phyloP scores from a whole-genome alignment of 2,888 invertebrate genomes.

The Dynastes maya region DNA sequence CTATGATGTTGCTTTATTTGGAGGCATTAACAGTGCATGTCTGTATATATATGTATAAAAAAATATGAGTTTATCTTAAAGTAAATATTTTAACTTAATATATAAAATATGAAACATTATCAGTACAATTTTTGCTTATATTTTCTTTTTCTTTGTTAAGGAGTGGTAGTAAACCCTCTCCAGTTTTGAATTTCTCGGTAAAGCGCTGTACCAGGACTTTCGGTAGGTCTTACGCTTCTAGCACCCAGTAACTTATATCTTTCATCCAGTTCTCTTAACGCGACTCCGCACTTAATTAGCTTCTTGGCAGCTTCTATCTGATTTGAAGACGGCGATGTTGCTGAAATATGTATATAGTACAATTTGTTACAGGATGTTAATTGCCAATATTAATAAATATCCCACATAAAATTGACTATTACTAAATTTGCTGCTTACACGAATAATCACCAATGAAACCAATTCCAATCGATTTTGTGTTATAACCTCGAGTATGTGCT shows the following conservation, averaged over 20 bases:
- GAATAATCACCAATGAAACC: conserved; percentile 66
- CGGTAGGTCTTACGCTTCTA: conserved; percentile 71
- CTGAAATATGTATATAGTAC: background rate
- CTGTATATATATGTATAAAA: too few species aligned
- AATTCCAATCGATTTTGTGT: conserved; percentile 72
- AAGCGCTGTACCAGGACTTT: conserved; percentile 74
- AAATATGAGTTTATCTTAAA: too few species aligned
- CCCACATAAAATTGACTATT: too few species aligned
- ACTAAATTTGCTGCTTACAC: background rate
- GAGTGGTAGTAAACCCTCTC: conserved; percentile 57
- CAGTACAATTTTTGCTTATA: too few species aligned
- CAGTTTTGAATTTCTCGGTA: conserved; percentile 72
- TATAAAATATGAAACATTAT: too few species aligned
- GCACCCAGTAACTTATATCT: conserved; percentile 74
- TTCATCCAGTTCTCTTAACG: conserved; percentile 68
- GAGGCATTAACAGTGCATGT: background rate
- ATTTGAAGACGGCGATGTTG: background rate
- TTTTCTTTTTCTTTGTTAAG: background rate
- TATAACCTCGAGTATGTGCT: conserved; percentile 74
- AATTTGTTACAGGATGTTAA: too few species aligned
- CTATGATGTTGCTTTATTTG: too few species aligned
- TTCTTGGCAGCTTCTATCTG: conserved; percentile 69
- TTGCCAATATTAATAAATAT: too few species aligned
- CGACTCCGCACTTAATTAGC: conserved; percentile 72
- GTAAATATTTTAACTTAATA: too few species aligned